phyloP scores from a whole-genome alignment of 2,797 vertebrate genomes.

The Microhierax caerulescens region DNA sequence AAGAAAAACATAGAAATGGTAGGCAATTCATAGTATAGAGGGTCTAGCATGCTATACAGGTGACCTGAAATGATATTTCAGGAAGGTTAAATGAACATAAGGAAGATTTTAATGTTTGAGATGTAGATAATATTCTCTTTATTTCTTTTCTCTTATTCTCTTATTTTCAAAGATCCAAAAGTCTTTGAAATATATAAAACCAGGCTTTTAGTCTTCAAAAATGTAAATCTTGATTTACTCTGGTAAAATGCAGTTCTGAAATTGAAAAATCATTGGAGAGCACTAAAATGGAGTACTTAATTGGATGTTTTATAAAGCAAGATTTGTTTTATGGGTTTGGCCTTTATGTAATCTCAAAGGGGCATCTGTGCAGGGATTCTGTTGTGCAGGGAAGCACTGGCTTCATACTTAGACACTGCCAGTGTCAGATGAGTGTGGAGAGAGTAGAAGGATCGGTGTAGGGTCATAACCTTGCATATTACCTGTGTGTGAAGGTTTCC shows the following conservation, averaged over 20 bases:
- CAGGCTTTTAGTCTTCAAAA: neutral
- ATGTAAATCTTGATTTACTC: neutral
- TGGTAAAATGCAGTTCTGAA: neutral
- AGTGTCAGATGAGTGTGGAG: neutral
- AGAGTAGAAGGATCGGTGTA: neutral
- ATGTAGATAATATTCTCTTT: neutral
- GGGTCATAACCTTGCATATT: neutral
- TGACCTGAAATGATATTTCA: neutral
- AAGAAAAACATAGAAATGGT: neutral
- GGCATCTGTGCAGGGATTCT: neutral
- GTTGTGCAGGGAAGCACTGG: neutral
- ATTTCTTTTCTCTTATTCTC: too few relatives aligned
- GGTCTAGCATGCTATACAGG: fast-evolving
- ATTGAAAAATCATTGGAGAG: neutral
- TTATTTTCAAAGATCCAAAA: too few relatives aligned
- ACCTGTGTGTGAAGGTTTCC: neutral
- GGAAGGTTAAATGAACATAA: neutral
- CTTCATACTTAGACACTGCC: neutral
- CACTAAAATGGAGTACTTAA: neutral
- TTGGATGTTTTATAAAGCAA: neutral
- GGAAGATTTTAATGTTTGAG: neutral
- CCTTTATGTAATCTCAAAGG: neutral
- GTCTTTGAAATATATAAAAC: too few relatives aligned
- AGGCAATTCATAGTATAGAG: neutral
- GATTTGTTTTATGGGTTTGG: neutral